Evolutionary conservation across 2,888 invertebrate genomes (phyloP).

Genomic region (Bhutanitis thaidina): DNA sequence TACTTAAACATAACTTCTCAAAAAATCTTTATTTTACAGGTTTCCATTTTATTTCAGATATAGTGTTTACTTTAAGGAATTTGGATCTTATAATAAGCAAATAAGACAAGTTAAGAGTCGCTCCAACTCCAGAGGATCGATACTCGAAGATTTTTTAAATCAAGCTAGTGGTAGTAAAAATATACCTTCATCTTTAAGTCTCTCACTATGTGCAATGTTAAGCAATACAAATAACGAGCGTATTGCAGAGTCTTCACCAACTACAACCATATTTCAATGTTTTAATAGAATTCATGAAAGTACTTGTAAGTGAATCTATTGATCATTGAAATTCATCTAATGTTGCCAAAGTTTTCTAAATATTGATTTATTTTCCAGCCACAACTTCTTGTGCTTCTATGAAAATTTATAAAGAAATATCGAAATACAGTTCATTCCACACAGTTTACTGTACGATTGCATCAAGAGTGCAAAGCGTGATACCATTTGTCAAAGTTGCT

Average conservation of each 20-base stretch:
- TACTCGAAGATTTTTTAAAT: slow-evolving; percentile 59
- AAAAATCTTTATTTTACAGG: neutral
- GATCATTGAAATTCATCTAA: neutral
- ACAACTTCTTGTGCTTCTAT: slow-evolving; percentile 61
- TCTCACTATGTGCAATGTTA: slow-evolving; percentile 46
- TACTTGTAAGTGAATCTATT: slow-evolving; percentile 50
- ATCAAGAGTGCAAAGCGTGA: slow-evolving; percentile 80
- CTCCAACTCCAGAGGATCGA: slow-evolving; percentile 69
- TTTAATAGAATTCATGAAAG: slow-evolving; percentile 61
- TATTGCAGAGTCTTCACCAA: slow-evolving; percentile 36
- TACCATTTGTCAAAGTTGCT: slow-evolving; percentile 86
- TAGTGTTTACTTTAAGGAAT: slow-evolving; percentile 76
- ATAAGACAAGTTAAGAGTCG: slow-evolving; percentile 62
- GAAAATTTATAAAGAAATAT: slow-evolving; percentile 70
- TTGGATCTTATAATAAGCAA: slow-evolving; percentile 74
- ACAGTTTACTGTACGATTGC: slow-evolving; percentile 77
- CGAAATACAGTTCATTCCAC: slow-evolving; percentile 53
- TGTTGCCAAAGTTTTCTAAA: neutral
- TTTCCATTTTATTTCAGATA: slow-evolving; percentile 61
- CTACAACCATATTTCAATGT: slow-evolving; percentile 41
- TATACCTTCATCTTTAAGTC: slow-evolving; percentile 41
- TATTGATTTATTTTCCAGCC: slow-evolving; percentile 39
- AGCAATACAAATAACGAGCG: slow-evolving; percentile 54
- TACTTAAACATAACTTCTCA: neutral
- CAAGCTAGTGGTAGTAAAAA: slow-evolving; percentile 41